Evolutionary conservation across 2,113 vertebrate species (phyloP).

Genomic region (Ondatra zibethicus): DNA sequence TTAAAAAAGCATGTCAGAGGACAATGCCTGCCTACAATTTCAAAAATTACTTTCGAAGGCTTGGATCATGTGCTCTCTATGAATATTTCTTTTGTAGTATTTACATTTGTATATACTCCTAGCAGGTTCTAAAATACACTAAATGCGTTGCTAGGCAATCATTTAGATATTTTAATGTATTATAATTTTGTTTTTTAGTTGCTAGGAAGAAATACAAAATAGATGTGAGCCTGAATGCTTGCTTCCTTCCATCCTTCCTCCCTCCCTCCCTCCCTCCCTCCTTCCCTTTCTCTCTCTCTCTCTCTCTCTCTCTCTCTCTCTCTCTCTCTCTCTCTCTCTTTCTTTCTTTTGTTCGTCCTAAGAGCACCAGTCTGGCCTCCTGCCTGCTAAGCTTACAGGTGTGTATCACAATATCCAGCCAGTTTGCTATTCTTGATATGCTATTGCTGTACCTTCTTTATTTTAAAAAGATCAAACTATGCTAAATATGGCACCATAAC

Average conservation of each 20-base stretch:
- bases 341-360: neutral
- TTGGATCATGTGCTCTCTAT: neutral
- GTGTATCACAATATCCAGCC: neutral
- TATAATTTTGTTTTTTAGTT: conserved; percentile 55
- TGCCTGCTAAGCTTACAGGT: neutral
- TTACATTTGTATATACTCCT: conserved; percentile 37
- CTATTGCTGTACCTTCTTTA: conserved; percentile 35
- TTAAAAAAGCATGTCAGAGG: neutral
- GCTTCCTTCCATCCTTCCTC: neutral
- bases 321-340: neutral
- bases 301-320: too few species aligned
- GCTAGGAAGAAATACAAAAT: conserved; percentile 58
- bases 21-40: neutral
- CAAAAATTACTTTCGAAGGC: conserved; percentile 34
- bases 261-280: neutral
- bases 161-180: conserved; percentile 54
- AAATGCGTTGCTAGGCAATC: conserved; percentile 14
- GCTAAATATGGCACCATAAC: neutral
- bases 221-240: conserved; percentile 29
- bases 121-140: conserved; percentile 47
- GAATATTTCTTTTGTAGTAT: conserved; percentile 27
- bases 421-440: neutral
- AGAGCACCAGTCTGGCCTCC: neutral
- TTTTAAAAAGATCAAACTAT: conserved; percentile 17
- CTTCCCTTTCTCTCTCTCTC: rapidly evolving